Conservation (phyloP, 2,888 invertebrate species). For the Apotomis capreana region DNA sequence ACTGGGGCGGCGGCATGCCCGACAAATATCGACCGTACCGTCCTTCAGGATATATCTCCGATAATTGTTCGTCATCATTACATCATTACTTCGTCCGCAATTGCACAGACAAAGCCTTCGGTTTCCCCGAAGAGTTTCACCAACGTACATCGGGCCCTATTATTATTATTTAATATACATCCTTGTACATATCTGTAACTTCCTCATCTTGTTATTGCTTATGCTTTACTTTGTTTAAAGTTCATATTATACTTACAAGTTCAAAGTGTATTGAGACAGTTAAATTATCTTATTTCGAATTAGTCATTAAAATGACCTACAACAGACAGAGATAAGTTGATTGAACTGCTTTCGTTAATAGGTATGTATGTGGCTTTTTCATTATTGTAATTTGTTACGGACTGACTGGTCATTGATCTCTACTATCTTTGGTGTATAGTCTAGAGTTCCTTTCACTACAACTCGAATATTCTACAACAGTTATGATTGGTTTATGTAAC, state of each 20-base stretch:
- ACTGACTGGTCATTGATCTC: conserved; percentile 18
- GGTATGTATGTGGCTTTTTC: conserved; percentile 1
- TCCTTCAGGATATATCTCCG: no score
- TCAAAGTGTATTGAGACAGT: conserved; percentile 8
- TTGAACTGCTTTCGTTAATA: conserved; percentile 24
- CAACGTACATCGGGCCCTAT: no score
- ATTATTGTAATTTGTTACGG: conserved; percentile 25
- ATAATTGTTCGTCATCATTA: no score
- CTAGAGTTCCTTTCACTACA: neutral
- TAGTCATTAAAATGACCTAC: conserved; percentile 22
- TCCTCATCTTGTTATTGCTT: no score
- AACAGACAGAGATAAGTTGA: conserved; percentile 19
- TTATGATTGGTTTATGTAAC: neutral
- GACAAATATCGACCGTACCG: no score
- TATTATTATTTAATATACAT: no score
- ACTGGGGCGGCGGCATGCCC: no score
- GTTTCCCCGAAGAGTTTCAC: no score
- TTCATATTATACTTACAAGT: conserved; percentile 8
- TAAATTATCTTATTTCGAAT: conserved; percentile 18
- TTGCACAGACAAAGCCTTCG: no score
- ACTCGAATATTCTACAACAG: neutral
- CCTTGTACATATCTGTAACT: no score
- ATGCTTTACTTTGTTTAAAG: no score
- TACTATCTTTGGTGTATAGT: neutral
- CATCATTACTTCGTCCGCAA: no score